These are phyloP conservation scores for Drosophila pectinifera DNA, from an alignment of 1,140 invertebrate genomes.

Conservation along the genomic window DNA sequence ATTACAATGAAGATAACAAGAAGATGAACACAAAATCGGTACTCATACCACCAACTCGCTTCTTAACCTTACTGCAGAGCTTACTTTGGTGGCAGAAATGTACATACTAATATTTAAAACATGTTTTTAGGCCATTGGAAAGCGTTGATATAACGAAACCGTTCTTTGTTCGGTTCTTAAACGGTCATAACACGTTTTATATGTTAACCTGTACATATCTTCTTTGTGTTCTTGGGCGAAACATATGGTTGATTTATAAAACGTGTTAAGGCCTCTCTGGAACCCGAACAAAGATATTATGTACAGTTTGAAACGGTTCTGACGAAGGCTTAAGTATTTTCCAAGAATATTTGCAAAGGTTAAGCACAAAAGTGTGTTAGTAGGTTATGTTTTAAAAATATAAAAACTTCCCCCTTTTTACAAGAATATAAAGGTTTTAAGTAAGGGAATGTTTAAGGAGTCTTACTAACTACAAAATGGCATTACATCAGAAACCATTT, in stretches of 20 bases:
- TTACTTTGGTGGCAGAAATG: background rate
- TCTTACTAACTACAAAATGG: background rate
- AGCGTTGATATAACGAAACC: background rate
- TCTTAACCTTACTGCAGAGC: background rate
- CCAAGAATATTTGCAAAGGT: background rate
- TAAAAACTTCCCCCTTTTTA: background rate
- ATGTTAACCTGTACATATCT: conserved; percentile 2
- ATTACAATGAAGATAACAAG: background rate
- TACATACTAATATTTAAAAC: background rate
- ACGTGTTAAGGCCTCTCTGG: conserved; percentile 2
- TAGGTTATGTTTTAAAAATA: conserved; percentile 3
- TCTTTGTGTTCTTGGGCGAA: background rate
- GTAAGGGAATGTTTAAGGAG: too few relatives aligned
- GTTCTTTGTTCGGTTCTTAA: conserved; percentile 13
- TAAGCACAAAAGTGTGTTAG: background rate
- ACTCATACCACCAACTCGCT: too few relatives aligned
- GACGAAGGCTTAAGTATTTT: background rate
- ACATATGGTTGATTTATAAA: conserved; percentile 21
- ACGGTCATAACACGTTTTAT: conserved; percentile 10
- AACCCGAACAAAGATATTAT: conserved; percentile 4
- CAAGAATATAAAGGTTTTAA: background rate
- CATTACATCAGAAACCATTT: too few relatives aligned
- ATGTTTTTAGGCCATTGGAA: conserved; percentile 15
- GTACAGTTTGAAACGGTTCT: background rate
- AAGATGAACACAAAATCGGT: background rate